A percentile compares a stretch with the other conserved stretches of the same genome.
Evolutionary conservation across 2,797 vertebrate species (phyloP).

Genomic region (Pipistrellus pipistrellus): DNA sequence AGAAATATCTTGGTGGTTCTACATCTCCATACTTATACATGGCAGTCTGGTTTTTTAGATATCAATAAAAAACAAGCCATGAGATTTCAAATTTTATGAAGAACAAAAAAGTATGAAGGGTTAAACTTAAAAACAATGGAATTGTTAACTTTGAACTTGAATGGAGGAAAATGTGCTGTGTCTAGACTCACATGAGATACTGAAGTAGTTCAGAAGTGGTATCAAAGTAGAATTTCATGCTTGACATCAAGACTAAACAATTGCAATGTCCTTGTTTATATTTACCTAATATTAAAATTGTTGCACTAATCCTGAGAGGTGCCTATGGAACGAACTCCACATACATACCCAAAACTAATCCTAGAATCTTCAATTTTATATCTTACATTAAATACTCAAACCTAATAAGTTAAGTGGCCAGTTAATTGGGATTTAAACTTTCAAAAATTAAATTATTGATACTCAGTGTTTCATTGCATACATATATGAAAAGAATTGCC

Average conservation of each 20-base stretch:
- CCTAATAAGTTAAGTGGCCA: neutral
- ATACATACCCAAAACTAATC: neutral
- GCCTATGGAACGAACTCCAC: neutral
- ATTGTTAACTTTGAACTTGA: neutral
- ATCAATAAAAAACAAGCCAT: neutral
- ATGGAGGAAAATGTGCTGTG: neutral
- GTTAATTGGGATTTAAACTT: constrained; percentile 9
- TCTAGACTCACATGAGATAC: neutral
- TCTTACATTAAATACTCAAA: neutral
- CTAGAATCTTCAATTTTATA: neutral
- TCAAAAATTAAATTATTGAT: neutral
- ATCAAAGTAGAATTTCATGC: neutral
- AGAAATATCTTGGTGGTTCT: neutral
- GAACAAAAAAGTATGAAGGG: neutral
- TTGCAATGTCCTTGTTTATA: neutral
- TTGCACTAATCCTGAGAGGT: neutral
- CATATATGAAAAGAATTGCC: neutral
- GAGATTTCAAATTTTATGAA: constrained; percentile 37
- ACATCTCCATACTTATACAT: neutral
- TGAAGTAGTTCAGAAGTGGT: neutral
- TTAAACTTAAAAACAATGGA: neutral
- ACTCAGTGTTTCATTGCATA: neutral
- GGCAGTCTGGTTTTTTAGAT: neutral
- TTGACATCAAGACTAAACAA: neutral
- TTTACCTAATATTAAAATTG: neutral